Evolutionary conservation across 1,140 invertebrate genomes (phyloP).

Genomic region (Zaprionus davidi): DNA sequence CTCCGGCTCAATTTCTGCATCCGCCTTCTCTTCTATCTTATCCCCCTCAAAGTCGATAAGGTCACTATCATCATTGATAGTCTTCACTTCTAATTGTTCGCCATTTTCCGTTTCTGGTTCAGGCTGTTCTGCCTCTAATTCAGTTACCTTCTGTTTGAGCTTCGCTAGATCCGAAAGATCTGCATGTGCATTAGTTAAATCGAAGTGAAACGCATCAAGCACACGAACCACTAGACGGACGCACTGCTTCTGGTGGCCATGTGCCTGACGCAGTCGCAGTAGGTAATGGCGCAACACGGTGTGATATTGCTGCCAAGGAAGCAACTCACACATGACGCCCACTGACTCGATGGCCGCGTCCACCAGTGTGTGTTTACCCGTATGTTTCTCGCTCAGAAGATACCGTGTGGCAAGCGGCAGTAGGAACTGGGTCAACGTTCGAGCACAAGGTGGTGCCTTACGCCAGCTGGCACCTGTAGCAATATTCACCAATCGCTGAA

Average conservation of each 20-base stretch:
- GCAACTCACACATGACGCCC: constrained; percentile 89
- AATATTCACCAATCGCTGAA: constrained; percentile 84
- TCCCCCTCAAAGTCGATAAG: constrained; percentile 63
- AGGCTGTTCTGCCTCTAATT: constrained; percentile 40
- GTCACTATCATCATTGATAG: constrained; percentile 44
- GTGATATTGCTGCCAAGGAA: constrained; percentile 95
- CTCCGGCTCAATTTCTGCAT: constrained; percentile 65
- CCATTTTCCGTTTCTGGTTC: constrained; percentile 57
- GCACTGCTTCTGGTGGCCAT: constrained; percentile 92
- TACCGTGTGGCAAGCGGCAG: constrained; percentile 93
- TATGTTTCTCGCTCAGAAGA: constrained; percentile 91
- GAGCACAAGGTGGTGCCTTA: constrained; percentile 85
- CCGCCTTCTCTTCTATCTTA: constrained; percentile 59
- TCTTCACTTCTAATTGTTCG: constrained; percentile 63
- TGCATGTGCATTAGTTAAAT: constrained; percentile 89
- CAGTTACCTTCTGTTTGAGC: constrained; percentile 36
- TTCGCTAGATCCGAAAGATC: constrained; percentile 46
- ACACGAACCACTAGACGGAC: constrained; percentile 93
- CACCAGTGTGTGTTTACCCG: constrained; percentile 91
- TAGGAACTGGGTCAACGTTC: constrained; percentile 92
- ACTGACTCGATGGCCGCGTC: constrained; percentile 93
- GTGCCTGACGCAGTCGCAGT: constrained; percentile 88
- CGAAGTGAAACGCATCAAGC: constrained; percentile 96
- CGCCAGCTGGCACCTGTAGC: constrained; percentile 56
- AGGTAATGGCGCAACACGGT: constrained; percentile 92